These are phyloP conservation scores for Gavia stellata DNA, from an alignment of 2,113 vertebrate genomes.

Conservation along the genomic window DNA sequence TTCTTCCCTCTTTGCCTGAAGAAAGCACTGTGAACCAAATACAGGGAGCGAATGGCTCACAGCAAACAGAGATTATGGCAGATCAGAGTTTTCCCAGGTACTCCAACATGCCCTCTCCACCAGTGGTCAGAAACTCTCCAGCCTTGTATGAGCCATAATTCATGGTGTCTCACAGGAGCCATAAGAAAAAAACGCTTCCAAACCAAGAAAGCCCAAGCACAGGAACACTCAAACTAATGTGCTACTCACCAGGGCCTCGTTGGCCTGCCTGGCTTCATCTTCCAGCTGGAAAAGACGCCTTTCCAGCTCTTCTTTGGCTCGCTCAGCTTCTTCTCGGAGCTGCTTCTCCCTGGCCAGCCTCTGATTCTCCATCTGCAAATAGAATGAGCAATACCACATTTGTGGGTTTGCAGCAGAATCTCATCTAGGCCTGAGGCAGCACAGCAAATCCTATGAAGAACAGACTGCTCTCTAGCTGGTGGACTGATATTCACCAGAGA, in stretches of 20 bases:
- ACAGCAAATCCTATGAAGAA: background rate
- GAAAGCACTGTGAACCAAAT: background rate
- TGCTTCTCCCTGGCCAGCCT: constrained; percentile 89
- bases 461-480: background rate
- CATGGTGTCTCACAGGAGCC: background rate
- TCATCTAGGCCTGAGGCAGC: background rate
- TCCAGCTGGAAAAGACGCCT: constrained; percentile 87
- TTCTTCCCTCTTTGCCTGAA: background rate
- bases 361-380: constrained; percentile 84
- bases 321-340: constrained; percentile 87
- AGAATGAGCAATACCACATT: background rate
- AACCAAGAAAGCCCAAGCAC: background rate
- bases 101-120: background rate
- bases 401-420: background rate
- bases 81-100: background rate
- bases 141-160: background rate
- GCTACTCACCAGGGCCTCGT: constrained; percentile 83
- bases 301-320: constrained; percentile 89
- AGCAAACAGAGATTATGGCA: background rate
- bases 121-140: background rate
- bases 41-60: background rate
- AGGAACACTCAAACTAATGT: background rate
- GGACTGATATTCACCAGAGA: background rate
- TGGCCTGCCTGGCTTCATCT: constrained; percentile 87
- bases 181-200: background rate